phyloP scores from a whole-genome alignment of 2,797 vertebrate species.

The Platalea minor region DNA sequence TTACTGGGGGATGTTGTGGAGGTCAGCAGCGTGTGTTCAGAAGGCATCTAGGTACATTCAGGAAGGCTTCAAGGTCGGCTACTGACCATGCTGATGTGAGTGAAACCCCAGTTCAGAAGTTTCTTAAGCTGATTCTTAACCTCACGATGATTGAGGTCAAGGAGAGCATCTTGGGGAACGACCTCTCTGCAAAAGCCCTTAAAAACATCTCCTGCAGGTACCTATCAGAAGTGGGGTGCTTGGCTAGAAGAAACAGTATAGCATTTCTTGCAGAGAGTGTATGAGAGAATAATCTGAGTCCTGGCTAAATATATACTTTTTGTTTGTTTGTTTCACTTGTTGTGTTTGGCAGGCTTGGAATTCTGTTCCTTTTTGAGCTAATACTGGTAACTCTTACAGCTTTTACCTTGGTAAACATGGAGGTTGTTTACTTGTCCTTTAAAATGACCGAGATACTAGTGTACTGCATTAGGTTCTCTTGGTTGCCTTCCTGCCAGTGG shows the following conservation, averaged over 20 bases:
- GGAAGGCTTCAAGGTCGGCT: not conserved
- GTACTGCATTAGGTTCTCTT: not conserved
- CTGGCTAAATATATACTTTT: not conserved
- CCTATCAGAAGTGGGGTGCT: not conserved
- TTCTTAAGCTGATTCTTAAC: not conserved
- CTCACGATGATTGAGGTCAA: not conserved
- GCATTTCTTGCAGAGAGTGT: not conserved
- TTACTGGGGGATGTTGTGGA: not conserved
- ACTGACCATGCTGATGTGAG: not conserved
- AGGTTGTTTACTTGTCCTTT: not conserved
- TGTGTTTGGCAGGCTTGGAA: not conserved
- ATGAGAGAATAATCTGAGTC: not conserved
- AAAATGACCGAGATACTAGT: not conserved
- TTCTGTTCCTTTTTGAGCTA: not conserved
- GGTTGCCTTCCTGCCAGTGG: not conserved
- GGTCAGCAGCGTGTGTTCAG: not conserved
- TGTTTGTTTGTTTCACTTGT: not conserved
- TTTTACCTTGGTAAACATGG: not conserved
- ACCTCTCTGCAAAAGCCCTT: not conserved
- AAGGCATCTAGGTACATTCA: not conserved
- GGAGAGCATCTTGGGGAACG: not conserved
- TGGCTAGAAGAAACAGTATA: not conserved
- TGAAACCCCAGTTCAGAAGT: not conserved
- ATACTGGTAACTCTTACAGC: not conserved
- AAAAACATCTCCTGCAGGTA: not conserved